Percentiles rank a stretch among this genome's conserved stretches.
phyloP scores from a whole-genome alignment of 1,140 invertebrate species.

The Apis mellifera region DNA sequence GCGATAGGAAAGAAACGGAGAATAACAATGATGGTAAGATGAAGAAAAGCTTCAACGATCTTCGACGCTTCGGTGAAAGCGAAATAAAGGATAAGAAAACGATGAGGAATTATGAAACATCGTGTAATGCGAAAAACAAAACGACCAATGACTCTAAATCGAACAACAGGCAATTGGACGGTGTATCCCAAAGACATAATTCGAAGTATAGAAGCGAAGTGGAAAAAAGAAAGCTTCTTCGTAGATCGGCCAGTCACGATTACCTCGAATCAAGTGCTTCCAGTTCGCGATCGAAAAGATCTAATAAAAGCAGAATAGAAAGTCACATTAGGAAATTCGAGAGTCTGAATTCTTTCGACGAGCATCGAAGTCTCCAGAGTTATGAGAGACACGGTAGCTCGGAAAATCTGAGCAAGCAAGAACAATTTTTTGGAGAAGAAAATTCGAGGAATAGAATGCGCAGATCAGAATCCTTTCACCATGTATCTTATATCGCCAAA shows the following conservation, averaged over 20 bases:
- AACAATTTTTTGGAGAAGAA: constrained; percentile 20
- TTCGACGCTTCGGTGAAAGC: constrained; percentile 24
- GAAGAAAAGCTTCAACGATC: constrained; percentile 49
- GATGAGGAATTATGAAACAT: constrained; percentile 58
- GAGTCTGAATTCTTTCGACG: constrained; percentile 76
- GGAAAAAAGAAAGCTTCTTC: constrained; percentile 66
- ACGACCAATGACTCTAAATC: constrained; percentile 41
- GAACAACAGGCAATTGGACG: constrained; percentile 62
- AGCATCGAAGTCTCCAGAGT: constrained; percentile 66
- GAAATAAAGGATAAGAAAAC: constrained; percentile 45
- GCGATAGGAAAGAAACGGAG: background rate
- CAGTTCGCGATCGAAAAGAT: constrained; percentile 80
- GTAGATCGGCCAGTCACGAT: constrained; percentile 65
- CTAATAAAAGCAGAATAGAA: constrained; percentile 66
- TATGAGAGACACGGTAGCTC: constrained; percentile 51
- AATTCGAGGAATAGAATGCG: constrained; percentile 62
- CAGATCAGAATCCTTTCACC: constrained; percentile 78
- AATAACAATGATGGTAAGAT: constrained; percentile 12
- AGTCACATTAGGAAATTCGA: constrained; percentile 77
- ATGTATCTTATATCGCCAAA: constrained; percentile 62
- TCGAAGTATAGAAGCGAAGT: constrained; percentile 63
- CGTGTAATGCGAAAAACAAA: constrained; percentile 20
- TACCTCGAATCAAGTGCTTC: constrained; percentile 50
- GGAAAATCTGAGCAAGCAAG: constrained; percentile 49
- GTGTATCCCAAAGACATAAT: constrained; percentile 45